Evolutionary conservation across 2,113 vertebrate species (phyloP).

Genomic region (Ammodytes dubius): DNA sequence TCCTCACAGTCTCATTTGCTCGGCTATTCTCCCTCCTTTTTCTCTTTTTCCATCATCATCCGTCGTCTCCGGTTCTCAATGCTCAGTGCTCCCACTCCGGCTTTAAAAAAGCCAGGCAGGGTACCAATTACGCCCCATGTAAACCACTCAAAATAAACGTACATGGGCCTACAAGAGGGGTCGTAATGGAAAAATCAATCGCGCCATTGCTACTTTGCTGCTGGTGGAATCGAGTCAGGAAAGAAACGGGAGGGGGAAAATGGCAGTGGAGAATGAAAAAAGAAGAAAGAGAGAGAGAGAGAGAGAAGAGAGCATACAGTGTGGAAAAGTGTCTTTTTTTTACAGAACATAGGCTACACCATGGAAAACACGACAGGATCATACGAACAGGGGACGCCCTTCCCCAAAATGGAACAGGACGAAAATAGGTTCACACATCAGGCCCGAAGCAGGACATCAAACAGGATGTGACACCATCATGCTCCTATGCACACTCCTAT

Average conservation of each 20-base stretch:
- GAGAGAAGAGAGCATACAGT: not conserved
- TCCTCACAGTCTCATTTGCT: conserved; percentile 36
- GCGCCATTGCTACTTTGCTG: conserved; percentile 38
- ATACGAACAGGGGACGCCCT: conserved; percentile 18
- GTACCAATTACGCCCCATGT: conserved; percentile 63
- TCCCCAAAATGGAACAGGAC: conserved; percentile 46
- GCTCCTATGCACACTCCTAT: conserved; percentile 2
- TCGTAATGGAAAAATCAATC: conserved; percentile 75
- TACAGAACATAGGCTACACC: conserved; percentile 1
- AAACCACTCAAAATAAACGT: conserved; percentile 73
- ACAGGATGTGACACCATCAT: conserved; percentile 52
- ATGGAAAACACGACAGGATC: conserved; percentile 63
- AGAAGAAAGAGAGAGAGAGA: not conserved
- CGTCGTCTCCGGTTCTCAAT: not conserved
- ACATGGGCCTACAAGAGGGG: conserved; percentile 10
- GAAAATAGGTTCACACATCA: conserved; percentile 56
- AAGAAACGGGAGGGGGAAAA: conserved; percentile 46
- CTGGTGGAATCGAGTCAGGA: conserved; percentile 60
- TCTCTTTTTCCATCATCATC: conserved; percentile 56
- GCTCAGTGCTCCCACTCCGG: conserved; percentile 43
- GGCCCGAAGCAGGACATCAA: conserved; percentile 30
- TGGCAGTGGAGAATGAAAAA: conserved; percentile 16
- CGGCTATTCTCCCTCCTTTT: conserved; percentile 28
- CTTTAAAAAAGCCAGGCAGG: conserved; percentile 33
- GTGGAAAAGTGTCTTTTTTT: conserved; percentile 45